Evolutionary conservation across 2,888 invertebrate species (phyloP).

Genomic region (Sinodicranocentrus sp.): DNA sequence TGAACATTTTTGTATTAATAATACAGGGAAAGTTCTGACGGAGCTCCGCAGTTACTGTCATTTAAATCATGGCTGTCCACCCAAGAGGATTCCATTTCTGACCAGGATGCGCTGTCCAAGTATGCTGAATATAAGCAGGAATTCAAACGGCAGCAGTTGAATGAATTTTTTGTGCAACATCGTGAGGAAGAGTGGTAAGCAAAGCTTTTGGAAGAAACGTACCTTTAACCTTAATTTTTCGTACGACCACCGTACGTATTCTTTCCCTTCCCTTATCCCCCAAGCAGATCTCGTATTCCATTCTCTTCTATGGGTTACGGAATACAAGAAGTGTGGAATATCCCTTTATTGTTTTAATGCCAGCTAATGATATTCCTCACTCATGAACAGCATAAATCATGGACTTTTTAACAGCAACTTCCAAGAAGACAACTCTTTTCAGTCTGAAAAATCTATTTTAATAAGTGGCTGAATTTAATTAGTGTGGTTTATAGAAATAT

Average conservation of each 20-base stretch:
- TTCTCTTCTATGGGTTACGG: background rate
- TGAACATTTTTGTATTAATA: too few relatives aligned
- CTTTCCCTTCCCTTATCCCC: too few relatives aligned
- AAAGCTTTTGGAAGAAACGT: background rate
- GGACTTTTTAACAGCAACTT: constrained; percentile 43
- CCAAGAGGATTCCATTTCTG: constrained; percentile 98
- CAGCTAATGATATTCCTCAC: constrained; percentile 61
- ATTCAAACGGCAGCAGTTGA: constrained; percentile 96
- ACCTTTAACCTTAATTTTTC: constrained; percentile 16
- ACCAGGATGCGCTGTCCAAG: constrained; percentile 96
- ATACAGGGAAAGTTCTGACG: constrained; percentile 77
- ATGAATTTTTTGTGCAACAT: constrained; percentile 99
- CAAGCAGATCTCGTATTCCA: background rate
- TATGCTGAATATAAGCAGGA: constrained; percentile 99
- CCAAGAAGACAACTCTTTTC: constrained; percentile 52
- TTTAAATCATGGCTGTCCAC: constrained; percentile 97
- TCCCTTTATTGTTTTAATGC: constrained; percentile 9
- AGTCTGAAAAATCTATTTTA: constrained; percentile 20
- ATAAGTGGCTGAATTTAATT: constrained; percentile 40
- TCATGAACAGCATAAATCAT: constrained; percentile 64
- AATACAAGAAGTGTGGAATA: background rate
- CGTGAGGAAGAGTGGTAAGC: constrained; percentile 99
- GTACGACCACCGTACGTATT: background rate
- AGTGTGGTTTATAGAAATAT: constrained; percentile 26
- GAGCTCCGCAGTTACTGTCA: constrained; percentile 94